Evolutionary conservation across 2,113 vertebrate genomes (phyloP).

Genomic region (Procapra przewalskii): DNA sequence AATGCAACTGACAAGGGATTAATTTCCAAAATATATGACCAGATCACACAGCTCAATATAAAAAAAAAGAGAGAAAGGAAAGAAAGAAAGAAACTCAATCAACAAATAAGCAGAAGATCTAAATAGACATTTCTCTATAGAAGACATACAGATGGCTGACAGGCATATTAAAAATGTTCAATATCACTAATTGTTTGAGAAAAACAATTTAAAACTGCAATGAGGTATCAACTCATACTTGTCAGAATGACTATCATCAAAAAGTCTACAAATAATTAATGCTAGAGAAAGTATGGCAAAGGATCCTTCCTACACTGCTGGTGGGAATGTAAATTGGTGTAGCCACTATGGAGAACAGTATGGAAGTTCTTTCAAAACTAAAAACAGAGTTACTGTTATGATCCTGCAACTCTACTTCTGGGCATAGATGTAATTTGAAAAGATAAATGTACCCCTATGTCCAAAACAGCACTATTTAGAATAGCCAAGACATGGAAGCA

Average conservation of each 20-base stretch:
- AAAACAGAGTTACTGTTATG: background rate
- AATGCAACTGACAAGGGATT: background rate
- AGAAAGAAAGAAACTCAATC: background rate
- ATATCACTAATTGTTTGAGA: background rate
- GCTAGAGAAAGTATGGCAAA: background rate
- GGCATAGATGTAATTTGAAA: background rate
- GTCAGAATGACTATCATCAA: background rate
- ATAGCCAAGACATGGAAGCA: background rate
- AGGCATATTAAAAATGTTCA: background rate
- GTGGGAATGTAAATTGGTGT: background rate
- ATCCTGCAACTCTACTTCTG: background rate
- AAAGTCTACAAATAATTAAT: background rate
- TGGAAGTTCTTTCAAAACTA: background rate
- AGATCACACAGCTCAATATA: background rate
- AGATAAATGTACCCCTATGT: background rate
- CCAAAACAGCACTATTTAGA: background rate
- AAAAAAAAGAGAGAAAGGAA: background rate
- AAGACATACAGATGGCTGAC: background rate
- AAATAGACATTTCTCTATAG: background rate
- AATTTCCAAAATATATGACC: background rate
- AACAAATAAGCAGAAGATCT: background rate
- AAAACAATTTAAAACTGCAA: background rate
- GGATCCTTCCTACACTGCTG: background rate
- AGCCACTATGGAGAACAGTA: background rate
- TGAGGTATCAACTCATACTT: background rate